These are phyloP conservation scores for Hypotaenidia philippensis DNA, from an alignment of 2,797 vertebrate species.

Conservation along the genomic window DNA sequence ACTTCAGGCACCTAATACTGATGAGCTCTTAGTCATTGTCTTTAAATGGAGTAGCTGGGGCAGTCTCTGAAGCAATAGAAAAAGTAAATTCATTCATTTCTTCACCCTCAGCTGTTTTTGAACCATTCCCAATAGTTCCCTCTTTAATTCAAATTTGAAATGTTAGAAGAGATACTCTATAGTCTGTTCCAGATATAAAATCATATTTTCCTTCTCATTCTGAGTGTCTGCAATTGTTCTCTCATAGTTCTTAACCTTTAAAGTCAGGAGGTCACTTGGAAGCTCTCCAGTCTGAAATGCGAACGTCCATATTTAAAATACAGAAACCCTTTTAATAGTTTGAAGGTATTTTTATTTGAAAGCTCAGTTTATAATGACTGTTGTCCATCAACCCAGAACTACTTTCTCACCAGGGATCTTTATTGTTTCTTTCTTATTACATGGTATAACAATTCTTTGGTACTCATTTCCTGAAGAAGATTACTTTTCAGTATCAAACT, in stretches of 20 bases:
- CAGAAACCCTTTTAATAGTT: constrained; percentile 68
- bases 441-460: constrained; percentile 76
- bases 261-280: constrained; percentile 71
- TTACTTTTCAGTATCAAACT: constrained; percentile 80
- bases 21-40: neutral
- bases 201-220: constrained; percentile 61
- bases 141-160: constrained; percentile 67
- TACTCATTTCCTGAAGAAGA: constrained; percentile 81
- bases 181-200: constrained; percentile 60
- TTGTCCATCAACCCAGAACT: constrained; percentile 68
- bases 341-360: constrained; percentile 78
- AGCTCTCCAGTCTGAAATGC: constrained; percentile 73
- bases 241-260: constrained; percentile 43
- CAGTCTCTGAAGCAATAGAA: neutral
- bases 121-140: constrained; percentile 7
- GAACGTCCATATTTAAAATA: constrained; percentile 76
- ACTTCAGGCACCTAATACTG: neutral
- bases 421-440: constrained; percentile 79
- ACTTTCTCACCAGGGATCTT: constrained; percentile 73
- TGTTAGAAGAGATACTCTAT: constrained; percentile 54
- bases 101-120: neutral
- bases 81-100: constrained; percentile 32
- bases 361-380: constrained; percentile 71
- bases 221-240: constrained; percentile 62
- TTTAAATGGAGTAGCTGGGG: neutral